Conservation (phyloP, 2,888 invertebrate genomes). For the Himalopsyche tibetana region DNA sequence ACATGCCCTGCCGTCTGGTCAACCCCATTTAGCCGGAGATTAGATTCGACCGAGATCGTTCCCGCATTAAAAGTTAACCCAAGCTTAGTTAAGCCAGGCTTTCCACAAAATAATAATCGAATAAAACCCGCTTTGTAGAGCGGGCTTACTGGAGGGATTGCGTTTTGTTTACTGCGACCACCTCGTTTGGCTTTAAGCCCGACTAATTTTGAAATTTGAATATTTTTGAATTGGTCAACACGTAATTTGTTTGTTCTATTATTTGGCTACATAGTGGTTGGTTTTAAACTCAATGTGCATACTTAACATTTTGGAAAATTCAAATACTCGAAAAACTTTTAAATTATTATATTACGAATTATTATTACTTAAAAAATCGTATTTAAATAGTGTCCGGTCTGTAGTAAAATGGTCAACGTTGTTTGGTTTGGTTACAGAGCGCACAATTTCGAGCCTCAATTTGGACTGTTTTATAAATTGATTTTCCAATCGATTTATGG, state of each 20-base stretch:
- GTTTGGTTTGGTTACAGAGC: too few species aligned
- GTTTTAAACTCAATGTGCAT: too few species aligned
- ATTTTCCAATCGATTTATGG: too few species aligned
- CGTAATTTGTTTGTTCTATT: background rate
- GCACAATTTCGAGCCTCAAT: too few species aligned
- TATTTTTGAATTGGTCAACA: slow-evolving; percentile 21
- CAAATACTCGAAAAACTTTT: too few species aligned
- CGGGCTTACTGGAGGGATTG: background rate
- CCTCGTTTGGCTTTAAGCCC: background rate
- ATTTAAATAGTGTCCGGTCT: too few species aligned
- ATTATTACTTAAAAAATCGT: too few species aligned
- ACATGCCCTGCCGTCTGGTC: slow-evolving; percentile 50
- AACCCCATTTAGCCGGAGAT: slow-evolving; percentile 58
- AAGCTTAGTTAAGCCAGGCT: slow-evolving; percentile 49
- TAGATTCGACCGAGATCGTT: slow-evolving; percentile 55
- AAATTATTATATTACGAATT: too few species aligned
- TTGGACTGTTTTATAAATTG: too few species aligned
- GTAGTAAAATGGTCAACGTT: too few species aligned
- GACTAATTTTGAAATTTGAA: slow-evolving; percentile 26
- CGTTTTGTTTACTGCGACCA: slow-evolving; percentile 1
- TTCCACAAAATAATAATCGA: slow-evolving; percentile 61
- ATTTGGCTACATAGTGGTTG: too few species aligned
- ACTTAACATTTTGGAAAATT: too few species aligned
- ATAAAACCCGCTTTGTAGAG: slow-evolving; percentile 28
- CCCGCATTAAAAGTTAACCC: slow-evolving; percentile 53